Evolutionary conservation across 2,888 invertebrate species (phyloP), one percentile per base, ranked within the genome.

Genomic region (Lasioglossum pauxillum): DNA sequence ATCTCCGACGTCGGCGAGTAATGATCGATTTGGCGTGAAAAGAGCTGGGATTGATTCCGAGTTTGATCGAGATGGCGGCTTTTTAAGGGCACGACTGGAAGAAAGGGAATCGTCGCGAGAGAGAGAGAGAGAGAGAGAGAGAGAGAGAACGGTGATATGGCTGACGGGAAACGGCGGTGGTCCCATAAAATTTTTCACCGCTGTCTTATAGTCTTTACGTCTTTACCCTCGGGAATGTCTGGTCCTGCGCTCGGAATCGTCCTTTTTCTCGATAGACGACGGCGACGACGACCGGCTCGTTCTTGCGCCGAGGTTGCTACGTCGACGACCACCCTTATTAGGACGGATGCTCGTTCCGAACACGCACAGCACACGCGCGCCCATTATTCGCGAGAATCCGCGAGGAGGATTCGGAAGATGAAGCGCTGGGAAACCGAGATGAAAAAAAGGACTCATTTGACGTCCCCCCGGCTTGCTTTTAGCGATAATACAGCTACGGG

Each of bases 161-260:
- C 35, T 19, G 31, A 38, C 31, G 19, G 73, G 67, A 46, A 74
- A 79, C 41, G 69, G 53, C 79, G 41, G 69, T 31, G 75, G 46
- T 41, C 46, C 27, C 86, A 78, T 86, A 80, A 82, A 83, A 87
- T 86, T 77, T 80, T 74, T 67, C 79, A 57, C 38, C 64, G 46
- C 12, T 72, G 57, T 46, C 71, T 81, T 83, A 83, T 80, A 82
- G 75, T 23, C 35, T 49, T 60, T 46, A 53, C 49, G 73, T n/a
- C 27, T 49, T 60, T 41, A 44, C 49, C 75, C 71, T 31, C 75
- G 73, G 67, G 75, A 46, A 73, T 60, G 49, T 53, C 69, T 64
- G 71, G 57, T 35, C 35, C 69, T 49, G 46, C 75, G 44, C 75
- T 14, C 79, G 79, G 35, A 60, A 76, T 80, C 77, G 53, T 75